A percentile compares a stretch with the other conserved stretches of the same genome.
phyloP scores from a whole-genome alignment of 2,888 invertebrate genomes.

The Scaptomyza reducta region DNA sequence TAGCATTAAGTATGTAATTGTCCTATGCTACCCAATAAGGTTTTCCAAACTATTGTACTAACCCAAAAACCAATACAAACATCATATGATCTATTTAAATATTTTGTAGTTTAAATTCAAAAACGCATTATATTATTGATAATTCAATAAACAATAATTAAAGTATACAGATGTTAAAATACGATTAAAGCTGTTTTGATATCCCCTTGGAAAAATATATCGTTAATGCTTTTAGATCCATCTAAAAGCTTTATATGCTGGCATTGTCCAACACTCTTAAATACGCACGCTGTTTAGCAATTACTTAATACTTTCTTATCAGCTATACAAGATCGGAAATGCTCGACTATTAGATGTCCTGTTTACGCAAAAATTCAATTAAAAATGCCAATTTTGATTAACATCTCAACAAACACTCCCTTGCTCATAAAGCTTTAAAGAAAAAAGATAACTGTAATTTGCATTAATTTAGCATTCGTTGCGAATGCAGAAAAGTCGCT shows the following conservation, averaged over 20 bases:
- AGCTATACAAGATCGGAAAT: neutral
- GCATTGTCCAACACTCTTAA: conserved; percentile 7
- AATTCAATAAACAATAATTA: conserved; percentile 29
- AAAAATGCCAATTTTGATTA: no score
- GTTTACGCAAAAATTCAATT: no score
- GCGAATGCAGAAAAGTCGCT: neutral
- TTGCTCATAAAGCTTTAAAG: no score
- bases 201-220: neutral
- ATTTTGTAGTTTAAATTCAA: conserved; percentile 59
- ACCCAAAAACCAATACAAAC: conserved; percentile 30
- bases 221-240: neutral
- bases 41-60: conserved; percentile 46
- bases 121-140: conserved; percentile 49
- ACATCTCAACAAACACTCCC: no score
- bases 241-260: neutral
- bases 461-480: neutral
- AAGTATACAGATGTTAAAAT: conserved; percentile 33
- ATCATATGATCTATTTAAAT: conserved; percentile 44
- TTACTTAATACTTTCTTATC: conserved; percentile 11
- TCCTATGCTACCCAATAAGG: conserved; percentile 44
- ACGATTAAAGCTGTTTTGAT: neutral
- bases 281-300: neutral
- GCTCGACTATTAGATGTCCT: conserved; percentile 17
- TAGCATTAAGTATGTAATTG: conserved; percentile 63
- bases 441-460: no score